Base-by-base conservation (phyloP, 37 sponge, comb jelly and placozoan species). In the Agelas oroides region DNA sequence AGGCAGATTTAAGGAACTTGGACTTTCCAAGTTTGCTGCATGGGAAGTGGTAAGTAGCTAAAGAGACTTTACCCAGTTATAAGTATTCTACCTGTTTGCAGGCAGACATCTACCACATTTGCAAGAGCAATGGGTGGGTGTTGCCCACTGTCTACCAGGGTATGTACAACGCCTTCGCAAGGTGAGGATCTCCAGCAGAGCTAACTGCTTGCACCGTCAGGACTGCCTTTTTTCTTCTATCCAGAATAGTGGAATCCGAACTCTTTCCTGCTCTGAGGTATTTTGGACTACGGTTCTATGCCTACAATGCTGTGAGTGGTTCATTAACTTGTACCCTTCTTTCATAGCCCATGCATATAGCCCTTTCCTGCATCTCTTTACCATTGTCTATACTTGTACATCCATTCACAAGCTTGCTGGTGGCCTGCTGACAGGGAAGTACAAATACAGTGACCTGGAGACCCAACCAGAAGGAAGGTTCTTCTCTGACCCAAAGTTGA, bases 1-100 rank as follows among this genome's bases (percentile, higher is more conserved):
- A 57, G 98, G 98, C 16, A 95, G 90, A 55, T 95, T 97, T 76
- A 95, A 93, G 58, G 87, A 90, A 57, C 75, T 97, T 46, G 98
- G 91, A 16, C 81, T 97, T 46, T 97, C 95, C 25, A 97, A 97
- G 65, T 97, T 77, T 73, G 73, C 87, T n/a, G 67, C 98, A 25
- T 97, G 98, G 98, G 85, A 96, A 78, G 96, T 96, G 65, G 94
- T 86, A 46, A 74, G 91, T 8, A 12, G 3, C 8, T 3, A 12
- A 8, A 12, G 46, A 12, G 46, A 12, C 46, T 46, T 46, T 46
- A 8, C 46, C 46, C 8, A 3, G 8, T 46, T 46, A 3, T 8
- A 3, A 46, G 46, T 8, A 46, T 46, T 46, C 46, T 8, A 46
- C 6, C 46, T 46, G 46, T 46, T 46, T 8, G 3, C 55, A 88